These are phyloP conservation scores for Agonopterix heracliana DNA, from an alignment of 2,888 invertebrate genomes.

Conservation along the genomic window DNA sequence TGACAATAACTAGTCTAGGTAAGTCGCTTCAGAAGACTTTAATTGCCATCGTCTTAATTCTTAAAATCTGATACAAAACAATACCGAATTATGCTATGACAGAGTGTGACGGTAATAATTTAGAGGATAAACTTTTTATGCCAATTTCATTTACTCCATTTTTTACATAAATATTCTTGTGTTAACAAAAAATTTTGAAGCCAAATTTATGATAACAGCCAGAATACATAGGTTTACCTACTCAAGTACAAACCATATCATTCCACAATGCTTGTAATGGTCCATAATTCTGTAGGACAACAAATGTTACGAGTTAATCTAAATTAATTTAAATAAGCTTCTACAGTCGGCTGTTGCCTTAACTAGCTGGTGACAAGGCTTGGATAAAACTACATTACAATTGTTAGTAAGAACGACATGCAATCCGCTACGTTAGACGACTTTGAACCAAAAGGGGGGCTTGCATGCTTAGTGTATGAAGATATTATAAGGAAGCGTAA, in stretches of 20 bases:
- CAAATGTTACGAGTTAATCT: conserved; percentile 12
- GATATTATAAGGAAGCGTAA: too few species aligned
- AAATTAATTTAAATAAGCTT: conserved; percentile 20
- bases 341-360: background rate
- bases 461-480: too few species aligned
- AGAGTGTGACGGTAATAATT: conserved; percentile 41
- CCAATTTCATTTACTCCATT: conserved; percentile 41
- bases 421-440: too few species aligned
- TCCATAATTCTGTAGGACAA: conserved; percentile 15
- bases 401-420: too few species aligned
- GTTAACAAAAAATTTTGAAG: conserved; percentile 34
- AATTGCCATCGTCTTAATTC: too few species aligned
- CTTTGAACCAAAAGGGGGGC: too few species aligned
- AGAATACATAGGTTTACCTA: conserved; percentile 44
- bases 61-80: too few species aligned
- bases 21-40: too few species aligned
- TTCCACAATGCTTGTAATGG: conserved; percentile 21
- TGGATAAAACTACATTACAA: too few species aligned
- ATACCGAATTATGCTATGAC: conserved; percentile 16
- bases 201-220: conserved; percentile 36
- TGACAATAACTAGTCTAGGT: too few species aligned
- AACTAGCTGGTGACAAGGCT: too few species aligned
- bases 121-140: conserved; percentile 31
- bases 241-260: conserved; percentile 21
- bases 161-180: conserved; percentile 26